These are phyloP conservation scores for Euglossa dilemma DNA, from an alignment of 1,140 invertebrate genomes.

Conservation along the genomic window DNA sequence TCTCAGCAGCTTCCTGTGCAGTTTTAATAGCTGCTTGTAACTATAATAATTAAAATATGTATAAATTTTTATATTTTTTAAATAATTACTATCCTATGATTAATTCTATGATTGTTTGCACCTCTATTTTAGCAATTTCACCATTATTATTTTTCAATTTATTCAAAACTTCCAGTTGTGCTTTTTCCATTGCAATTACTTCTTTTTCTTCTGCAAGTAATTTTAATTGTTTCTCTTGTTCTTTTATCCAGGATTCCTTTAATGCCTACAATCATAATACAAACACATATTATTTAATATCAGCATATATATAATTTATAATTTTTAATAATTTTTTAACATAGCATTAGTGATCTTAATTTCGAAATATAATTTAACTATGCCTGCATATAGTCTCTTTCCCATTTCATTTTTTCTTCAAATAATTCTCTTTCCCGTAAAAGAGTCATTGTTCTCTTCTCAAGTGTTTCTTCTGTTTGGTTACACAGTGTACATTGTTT, in stretches of 20 bases:
- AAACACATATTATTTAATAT: not conserved
- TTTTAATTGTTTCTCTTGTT: slow-evolving; percentile 74
- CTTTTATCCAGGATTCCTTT: slow-evolving; percentile 76
- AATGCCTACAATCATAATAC: slow-evolving; percentile 60
- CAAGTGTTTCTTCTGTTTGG: slow-evolving; percentile 71
- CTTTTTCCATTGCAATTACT: slow-evolving; percentile 70
- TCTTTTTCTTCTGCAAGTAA: slow-evolving; percentile 73
- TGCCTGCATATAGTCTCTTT: slow-evolving; percentile 75
- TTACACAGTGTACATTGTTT: slow-evolving; percentile 68
- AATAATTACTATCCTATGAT: slow-evolving; percentile 1
- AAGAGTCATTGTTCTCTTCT: slow-evolving; percentile 69
- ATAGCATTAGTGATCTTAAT: not conserved
- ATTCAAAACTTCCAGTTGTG: slow-evolving; percentile 72
- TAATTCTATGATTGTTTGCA: slow-evolving; percentile 52
- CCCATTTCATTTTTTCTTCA: slow-evolving; percentile 76
- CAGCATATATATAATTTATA: not conserved
- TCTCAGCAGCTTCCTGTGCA: slow-evolving; percentile 70
- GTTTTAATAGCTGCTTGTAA: slow-evolving; percentile 75
- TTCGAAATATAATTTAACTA: slow-evolving; percentile 29
- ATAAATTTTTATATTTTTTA: not conserved
- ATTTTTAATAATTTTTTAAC: too few relatives aligned
- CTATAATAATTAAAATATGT: slow-evolving; percentile 54
- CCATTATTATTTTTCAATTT: slow-evolving; percentile 70
- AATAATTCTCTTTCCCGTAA: slow-evolving; percentile 75
- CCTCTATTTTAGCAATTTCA: slow-evolving; percentile 75